Evolutionary conservation across 2,888 invertebrate species (phyloP), one percentile per base, ranked within the genome.

Genomic region (Drosophila phalerata): DNA sequence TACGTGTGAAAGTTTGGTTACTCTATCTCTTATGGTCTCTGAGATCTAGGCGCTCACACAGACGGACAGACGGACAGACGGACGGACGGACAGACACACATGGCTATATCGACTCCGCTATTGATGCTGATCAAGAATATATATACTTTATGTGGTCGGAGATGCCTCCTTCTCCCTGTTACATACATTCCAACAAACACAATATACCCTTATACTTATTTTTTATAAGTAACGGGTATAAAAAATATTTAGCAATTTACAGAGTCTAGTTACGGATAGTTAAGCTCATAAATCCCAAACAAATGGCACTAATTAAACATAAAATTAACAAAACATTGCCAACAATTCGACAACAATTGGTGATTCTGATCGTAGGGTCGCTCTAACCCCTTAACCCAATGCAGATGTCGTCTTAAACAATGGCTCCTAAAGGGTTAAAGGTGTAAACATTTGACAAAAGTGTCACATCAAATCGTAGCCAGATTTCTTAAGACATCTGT

Each of bases 401-500:
- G 72, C 75, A 76, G 67, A 74, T 69, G 60, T 52, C 49, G 25
- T 58, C n/a, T 28, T 28, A 62, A 60, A 87, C 82, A 85, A 85
- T 71, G 77, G 73, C 65, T 52, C 58, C 67, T 43, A 81, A 85
- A 75, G 88, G 83, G 81, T 82, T 82, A 89, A 89, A 89, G 88
- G 89, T 89, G 88, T 89, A 89, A 89, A 89, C 88, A 89, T 89
- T 86, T 88, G 80, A 89, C 88, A 89, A 83, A 83, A 88, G 71
- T 88, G 86, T 86, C 85, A 86, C 88, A 88, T 77, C 88, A 83
- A 79, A 71, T 70, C 70, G 48, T 37, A 55, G 52, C 30, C 42
- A 34, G 28, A 73, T 58, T 71, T 51, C 73, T 73, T 69, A 61
- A 72, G 64, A 77, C 86, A 85, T 79, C 83, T 85, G 79, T 49